Percentiles rank a stretch among this genome's conserved stretches.
These are phyloP conservation scores for Ictalurus punctatus DNA, from an alignment of 2,113 vertebrate species.

Conservation along the genomic window DNA sequence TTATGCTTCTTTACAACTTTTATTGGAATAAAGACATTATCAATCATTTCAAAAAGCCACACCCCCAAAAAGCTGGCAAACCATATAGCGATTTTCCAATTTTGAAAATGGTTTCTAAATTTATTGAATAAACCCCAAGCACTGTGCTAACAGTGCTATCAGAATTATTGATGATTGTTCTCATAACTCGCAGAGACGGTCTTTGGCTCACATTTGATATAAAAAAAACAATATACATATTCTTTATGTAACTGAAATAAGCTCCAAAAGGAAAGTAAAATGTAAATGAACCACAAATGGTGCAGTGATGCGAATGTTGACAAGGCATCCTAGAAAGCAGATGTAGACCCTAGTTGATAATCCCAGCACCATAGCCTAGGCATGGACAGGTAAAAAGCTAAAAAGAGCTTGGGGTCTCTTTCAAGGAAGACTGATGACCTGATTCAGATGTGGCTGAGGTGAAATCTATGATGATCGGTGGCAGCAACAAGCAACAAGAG, in stretches of 20 bases:
- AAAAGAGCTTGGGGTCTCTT: not conserved
- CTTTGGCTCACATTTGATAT: not conserved
- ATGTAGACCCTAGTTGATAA: not conserved
- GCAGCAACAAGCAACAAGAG: not conserved
- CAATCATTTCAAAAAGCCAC: no score
- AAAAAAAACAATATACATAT: no score
- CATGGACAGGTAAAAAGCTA: not conserved
- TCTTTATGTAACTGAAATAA: not conserved
- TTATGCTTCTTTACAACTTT: not conserved
- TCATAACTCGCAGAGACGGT: not conserved
- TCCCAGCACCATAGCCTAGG: not conserved
- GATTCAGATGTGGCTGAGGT: not conserved
- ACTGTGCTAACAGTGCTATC: not conserved
- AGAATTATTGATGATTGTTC: not conserved
- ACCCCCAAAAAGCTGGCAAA: not conserved
- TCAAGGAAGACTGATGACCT: not conserved
- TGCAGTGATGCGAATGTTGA: not conserved
- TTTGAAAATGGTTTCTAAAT: not conserved
- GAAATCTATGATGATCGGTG: not conserved
- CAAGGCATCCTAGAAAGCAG: no score
- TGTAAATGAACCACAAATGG: not conserved
- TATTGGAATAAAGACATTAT: not conserved
- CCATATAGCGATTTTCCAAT: not conserved
- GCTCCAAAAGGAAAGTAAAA: no score
- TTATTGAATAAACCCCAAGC: not conserved